phyloP scores from a whole-genome alignment of 2,113 vertebrate genomes.

The Sinosuthora webbiana region DNA sequence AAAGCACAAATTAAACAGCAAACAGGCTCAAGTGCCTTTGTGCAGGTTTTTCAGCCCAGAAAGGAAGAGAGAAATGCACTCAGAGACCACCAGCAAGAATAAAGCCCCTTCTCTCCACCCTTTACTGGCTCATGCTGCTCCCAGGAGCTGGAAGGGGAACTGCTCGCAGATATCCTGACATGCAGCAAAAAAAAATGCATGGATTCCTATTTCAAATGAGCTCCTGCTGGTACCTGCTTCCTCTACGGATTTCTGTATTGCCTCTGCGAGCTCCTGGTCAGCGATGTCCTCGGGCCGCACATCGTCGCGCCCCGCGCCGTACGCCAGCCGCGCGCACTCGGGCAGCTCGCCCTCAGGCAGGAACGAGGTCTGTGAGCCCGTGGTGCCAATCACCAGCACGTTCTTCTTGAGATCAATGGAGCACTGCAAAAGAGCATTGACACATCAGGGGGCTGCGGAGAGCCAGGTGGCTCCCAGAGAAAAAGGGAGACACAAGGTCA shows the following conservation, averaged over 20 bases:
- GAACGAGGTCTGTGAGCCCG: slow-evolving; percentile 91
- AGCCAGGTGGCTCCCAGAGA: accelerated
- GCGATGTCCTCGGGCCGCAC: slow-evolving; percentile 87
- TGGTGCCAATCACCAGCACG: slow-evolving; percentile 91
- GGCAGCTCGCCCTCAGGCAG: slow-evolving; percentile 93
- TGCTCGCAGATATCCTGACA: not conserved
- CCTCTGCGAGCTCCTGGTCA: slow-evolving; percentile 93
- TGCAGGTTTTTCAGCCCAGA: not conserved
- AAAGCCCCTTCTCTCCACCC: not conserved
- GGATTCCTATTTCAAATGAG: not conserved
- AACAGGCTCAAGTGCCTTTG: not conserved
- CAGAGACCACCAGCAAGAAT: not conserved
- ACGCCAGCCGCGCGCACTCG: slow-evolving; percentile 91
- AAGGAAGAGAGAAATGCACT: not conserved
- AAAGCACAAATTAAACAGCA: not conserved
- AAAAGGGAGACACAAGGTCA: not conserved
- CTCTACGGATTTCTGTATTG: slow-evolving; percentile 92
- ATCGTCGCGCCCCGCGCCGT: slow-evolving; percentile 86
- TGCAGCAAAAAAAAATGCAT: not conserved
- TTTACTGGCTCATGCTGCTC: not conserved
- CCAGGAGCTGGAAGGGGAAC: not conserved
- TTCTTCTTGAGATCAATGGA: slow-evolving; percentile 97
- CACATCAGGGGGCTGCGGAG: not conserved
- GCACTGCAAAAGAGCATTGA: slow-evolving; percentile 75
- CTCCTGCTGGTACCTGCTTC: slow-evolving; percentile 84